These are phyloP conservation scores for Bos javanicus DNA, from an alignment of 2,113 vertebrate genomes.

Conservation along the genomic window DNA sequence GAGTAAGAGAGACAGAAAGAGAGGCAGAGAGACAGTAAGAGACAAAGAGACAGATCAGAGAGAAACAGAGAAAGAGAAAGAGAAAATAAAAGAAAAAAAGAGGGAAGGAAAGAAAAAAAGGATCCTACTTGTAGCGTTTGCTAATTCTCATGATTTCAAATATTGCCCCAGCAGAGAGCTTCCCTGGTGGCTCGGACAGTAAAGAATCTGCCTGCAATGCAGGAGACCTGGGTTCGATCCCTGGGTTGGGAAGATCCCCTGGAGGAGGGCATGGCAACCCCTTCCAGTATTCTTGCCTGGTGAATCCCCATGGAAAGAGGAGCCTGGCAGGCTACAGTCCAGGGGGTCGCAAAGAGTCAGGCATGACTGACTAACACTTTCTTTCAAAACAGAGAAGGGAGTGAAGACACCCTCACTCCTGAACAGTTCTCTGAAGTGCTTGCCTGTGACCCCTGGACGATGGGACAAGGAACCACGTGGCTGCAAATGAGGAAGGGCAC, in stretches of 20 bases:
- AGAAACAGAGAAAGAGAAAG: background rate
- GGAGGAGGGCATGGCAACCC: background rate
- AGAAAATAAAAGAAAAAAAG: background rate
- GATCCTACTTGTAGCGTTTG: background rate
- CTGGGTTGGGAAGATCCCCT: background rate
- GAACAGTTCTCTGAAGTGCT: background rate
- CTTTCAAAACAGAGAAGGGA: background rate
- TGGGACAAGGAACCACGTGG: background rate
- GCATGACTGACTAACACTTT: background rate
- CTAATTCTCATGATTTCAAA: background rate
- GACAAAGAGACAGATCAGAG: background rate
- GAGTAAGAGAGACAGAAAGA: too few species aligned
- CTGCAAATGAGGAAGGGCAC: background rate
- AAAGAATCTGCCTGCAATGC: background rate
- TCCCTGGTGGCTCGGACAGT: background rate
- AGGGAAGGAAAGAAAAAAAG: background rate
- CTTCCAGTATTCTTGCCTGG: background rate
- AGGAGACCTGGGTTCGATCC: background rate
- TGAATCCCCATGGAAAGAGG: background rate
- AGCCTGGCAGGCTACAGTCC: background rate
- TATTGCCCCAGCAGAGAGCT: background rate
- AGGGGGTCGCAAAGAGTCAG: background rate
- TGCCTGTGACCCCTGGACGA: fast-evolving
- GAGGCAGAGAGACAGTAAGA: too few species aligned
- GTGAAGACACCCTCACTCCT: background rate